phyloP scores from a whole-genome alignment of 2,113 vertebrate genomes.

The Dasypus novemcinctus region DNA sequence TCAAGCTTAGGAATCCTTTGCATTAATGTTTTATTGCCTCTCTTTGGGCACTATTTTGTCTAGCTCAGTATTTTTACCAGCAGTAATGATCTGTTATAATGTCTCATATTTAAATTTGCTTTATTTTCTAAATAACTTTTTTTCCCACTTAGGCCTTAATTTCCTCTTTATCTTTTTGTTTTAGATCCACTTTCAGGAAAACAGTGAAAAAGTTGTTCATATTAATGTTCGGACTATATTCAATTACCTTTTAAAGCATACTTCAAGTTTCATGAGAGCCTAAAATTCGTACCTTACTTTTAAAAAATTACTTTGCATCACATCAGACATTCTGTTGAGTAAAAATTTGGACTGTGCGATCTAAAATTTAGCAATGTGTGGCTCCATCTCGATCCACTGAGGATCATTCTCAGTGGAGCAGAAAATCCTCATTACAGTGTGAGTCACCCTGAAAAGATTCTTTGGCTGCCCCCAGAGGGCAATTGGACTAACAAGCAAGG shows the following conservation, averaged over 20 bases:
- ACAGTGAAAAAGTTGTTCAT: neutral
- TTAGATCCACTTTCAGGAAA: slow-evolving; percentile 43
- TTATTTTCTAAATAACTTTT: slow-evolving; percentile 18
- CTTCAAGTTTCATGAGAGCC: neutral
- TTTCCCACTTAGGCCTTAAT: neutral
- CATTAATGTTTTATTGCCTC: neutral
- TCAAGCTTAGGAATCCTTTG: neutral
- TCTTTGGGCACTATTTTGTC: neutral
- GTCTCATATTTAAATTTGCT: neutral
- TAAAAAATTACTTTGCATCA: neutral
- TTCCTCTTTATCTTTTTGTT: slow-evolving; percentile 40
- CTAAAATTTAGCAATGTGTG: neutral
- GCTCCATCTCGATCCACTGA: neutral
- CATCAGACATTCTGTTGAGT: neutral
- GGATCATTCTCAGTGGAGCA: neutral
- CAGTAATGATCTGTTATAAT: slow-evolving; percentile 17
- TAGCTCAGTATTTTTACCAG: neutral
- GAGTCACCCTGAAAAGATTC: neutral
- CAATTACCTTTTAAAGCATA: slow-evolving; percentile 24
- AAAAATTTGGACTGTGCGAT: neutral
- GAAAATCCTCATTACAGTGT: neutral
- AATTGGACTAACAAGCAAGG: neutral
- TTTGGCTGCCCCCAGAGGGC: neutral
- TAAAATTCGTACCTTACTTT: slow-evolving; percentile 11
- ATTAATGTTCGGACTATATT: neutral